phyloP scores from a whole-genome alignment of 92 coral and sea anemone species.

The Porites cylindrica region DNA sequence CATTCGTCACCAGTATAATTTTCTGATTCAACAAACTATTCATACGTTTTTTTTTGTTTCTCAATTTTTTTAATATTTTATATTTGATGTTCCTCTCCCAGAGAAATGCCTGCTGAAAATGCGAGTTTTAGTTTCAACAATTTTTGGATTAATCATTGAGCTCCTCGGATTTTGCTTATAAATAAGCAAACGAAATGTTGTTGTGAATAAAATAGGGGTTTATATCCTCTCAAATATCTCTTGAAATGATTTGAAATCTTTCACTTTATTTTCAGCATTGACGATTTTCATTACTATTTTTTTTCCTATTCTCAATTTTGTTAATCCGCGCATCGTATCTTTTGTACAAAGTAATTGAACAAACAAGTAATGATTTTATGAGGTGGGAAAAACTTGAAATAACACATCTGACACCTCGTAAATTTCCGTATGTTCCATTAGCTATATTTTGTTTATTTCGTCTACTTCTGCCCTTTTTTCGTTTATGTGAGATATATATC shows the following conservation, averaged over 20 bases:
- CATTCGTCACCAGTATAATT: too few relatives aligned
- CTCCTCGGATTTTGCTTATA: background rate
- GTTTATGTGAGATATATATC: background rate
- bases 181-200: background rate
- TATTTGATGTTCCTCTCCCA: background rate
- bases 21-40: background rate
- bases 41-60: background rate
- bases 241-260: too few relatives aligned
- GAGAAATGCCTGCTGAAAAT: background rate
- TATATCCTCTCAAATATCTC: background rate
- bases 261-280: background rate
- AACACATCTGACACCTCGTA: slow-evolving; percentile 3
- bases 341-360: background rate
- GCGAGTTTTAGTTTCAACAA: background rate
- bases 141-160: background rate
- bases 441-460: background rate
- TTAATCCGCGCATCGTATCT: background rate
- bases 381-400: background rate
- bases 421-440: background rate
- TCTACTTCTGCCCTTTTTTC: background rate
- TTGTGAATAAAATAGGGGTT: background rate
- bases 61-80: too few relatives aligned
- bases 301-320: background rate
- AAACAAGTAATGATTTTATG: background rate
- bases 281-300: too few relatives aligned